Percentiles rank a stretch among this genome's conserved stretches.
Evolutionary conservation across 2,888 invertebrate genomes (phyloP).

Genomic region (Hybos culiciformis): DNA sequence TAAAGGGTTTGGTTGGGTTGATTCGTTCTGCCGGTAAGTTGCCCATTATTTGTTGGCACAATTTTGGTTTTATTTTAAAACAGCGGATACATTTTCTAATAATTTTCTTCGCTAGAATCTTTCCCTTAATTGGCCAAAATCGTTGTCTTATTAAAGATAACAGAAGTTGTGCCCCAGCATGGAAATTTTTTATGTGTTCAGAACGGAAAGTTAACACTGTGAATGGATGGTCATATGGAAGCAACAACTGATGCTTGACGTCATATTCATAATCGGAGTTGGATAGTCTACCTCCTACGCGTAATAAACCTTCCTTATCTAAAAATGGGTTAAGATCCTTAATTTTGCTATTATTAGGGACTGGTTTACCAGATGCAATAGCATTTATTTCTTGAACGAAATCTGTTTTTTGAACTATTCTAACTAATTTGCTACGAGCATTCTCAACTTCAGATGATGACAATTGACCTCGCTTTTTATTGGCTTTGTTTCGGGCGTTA

Average conservation of each 20-base stretch:
- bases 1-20: slow-evolving; percentile 9
- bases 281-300: neutral
- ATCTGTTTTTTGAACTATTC: no score
- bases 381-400: no score
- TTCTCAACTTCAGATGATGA: no score
- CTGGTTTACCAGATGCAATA: no score
- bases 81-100: slow-evolving; percentile 1
- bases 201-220: neutral
- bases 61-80: no score
- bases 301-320: no score
- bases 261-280: neutral
- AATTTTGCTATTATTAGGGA: neutral
- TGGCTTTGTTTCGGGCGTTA: no score
- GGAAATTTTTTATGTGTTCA: slow-evolving; percentile 6
- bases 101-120: neutral
- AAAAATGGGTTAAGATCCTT: no score
- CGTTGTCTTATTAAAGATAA: slow-evolving; percentile 4
- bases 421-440: no score
- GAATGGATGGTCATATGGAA: slow-evolving; percentile 12
- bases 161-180: slow-evolving; percentile 8
- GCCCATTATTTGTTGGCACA: slow-evolving; percentile 15
- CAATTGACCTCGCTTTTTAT: slow-evolving; percentile 1
- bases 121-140: slow-evolving; percentile 6
- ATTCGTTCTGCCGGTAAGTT: slow-evolving; percentile 5
- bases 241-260: slow-evolving; percentile 15